These are phyloP conservation scores for Halisarca cf. caerulea DNA, from an alignment of 37 sponge, comb jelly and placozoan species.

Conservation along the genomic window DNA sequence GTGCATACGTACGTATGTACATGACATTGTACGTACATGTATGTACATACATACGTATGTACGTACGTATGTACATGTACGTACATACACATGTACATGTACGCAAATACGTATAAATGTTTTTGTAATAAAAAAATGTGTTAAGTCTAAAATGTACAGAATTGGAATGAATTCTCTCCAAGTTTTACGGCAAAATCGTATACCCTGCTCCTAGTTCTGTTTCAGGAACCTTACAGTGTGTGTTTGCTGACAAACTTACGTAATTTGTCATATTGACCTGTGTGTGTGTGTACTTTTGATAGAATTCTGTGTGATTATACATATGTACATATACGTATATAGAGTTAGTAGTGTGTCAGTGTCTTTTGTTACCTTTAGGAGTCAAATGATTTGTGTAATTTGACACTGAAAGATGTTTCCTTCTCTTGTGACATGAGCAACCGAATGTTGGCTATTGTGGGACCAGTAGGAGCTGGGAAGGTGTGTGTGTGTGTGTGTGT, in stretches of 20 bases:
- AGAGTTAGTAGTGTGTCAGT: no score
- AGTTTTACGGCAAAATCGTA: not conserved
- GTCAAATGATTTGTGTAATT: not conserved
- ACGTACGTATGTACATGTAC: not conserved
- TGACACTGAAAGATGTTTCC: conserved; percentile 2
- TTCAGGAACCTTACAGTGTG: no score
- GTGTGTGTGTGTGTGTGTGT: not conserved
- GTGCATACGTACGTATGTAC: not conserved
- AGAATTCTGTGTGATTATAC: not conserved
- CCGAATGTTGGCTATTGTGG: conserved; percentile 26
- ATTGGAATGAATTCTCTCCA: not conserved
- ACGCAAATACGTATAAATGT: not conserved
- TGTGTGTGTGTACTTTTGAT: no score
- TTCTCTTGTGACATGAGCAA: not conserved
- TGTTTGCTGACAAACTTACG: no score
- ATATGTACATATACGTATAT: no score
- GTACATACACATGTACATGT: no score
- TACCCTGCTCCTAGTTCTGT: not conserved
- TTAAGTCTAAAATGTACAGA: not conserved
- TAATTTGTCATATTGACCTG: no score
- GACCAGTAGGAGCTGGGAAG: conserved; percentile 56
- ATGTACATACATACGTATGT: not conserved
- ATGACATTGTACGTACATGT: not conserved
- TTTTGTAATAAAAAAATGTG: not conserved
- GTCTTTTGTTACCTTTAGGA: not conserved